Base-by-base conservation (phyloP, 1,140 invertebrate genomes). In the Muscidifurax raptorellus region DNA sequence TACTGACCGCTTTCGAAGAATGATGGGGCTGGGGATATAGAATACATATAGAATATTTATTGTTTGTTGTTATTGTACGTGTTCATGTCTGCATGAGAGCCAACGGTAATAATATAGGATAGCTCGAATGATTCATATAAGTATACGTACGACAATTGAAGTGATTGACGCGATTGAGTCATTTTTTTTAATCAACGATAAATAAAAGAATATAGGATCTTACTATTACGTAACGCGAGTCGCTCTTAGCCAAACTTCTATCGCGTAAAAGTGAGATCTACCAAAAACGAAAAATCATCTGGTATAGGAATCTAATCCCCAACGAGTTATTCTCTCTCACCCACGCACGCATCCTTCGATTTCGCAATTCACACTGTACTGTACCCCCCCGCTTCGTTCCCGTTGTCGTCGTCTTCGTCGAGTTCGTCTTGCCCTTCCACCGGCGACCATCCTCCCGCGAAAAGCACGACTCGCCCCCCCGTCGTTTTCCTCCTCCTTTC, bases 361-460 rank as follows among this genome's bases (percentile, higher is more conserved):
- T 30, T 30, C 25, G 25, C 66, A 30, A 69, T 69, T 27, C 25
- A 27, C 66, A 69, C 66, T 69, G 66, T 18, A 18, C 59, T 36
- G 18, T 6, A 25, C 30, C n/a, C 32, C 22, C 18, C 7, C 22
- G 6, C 32, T 22, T 25, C 66, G 30, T 74, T 15, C 18, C 9
- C 74, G 74, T n/a, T 9, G 32, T 75, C 71, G 47, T 36, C 80
- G 28, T 47, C 47, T 71, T 82, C 47, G 72, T 75, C 18, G 27
- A 18, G 36, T n/a, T n/a, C n/a, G n/a, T 47, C 27, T 18, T 15
- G 75, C 75, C 75, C 64, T 52, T 83, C 64, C 66, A 69, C 36
- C 40, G 59, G 12, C 74, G 75, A 69, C 78, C 76, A 83, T 83
- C 82, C 82, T 75, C 74, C 74, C 75, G 40, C 82, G 74, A 77